A percentile compares a stretch with the other conserved stretches of the same genome.
Conservation (phyloP, 2,888 invertebrate genomes). For the Amphipoea oculea region DNA sequence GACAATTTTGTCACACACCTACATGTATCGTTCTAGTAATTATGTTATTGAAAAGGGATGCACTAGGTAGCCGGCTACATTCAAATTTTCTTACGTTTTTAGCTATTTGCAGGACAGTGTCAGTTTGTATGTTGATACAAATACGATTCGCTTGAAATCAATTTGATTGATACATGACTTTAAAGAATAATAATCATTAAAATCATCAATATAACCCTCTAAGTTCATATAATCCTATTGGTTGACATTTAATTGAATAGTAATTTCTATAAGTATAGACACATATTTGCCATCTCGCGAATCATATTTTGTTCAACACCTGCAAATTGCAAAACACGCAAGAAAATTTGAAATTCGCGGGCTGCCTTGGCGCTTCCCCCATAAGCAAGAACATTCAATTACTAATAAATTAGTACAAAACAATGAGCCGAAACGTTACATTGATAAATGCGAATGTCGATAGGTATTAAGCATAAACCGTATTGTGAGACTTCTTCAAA, state of each 20-base stretch:
- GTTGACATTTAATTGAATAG: too few relatives aligned
- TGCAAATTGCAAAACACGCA: neutral
- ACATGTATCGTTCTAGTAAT: slow-evolving; percentile 20
- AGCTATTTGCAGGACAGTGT: too few relatives aligned
- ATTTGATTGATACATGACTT: too few relatives aligned
- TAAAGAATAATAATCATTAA: too few relatives aligned
- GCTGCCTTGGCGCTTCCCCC: too few relatives aligned
- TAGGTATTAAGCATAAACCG: slow-evolving; percentile 50
- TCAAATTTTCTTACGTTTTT: too few relatives aligned
- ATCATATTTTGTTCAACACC: neutral
- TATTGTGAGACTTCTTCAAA: slow-evolving; percentile 51
- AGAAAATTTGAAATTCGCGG: neutral
- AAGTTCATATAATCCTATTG: too few relatives aligned
- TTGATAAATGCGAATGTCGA: slow-evolving; percentile 34
- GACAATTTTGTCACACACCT: slow-evolving; percentile 17
- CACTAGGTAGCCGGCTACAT: too few relatives aligned
- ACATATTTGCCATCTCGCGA: neutral
- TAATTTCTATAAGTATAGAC: neutral
- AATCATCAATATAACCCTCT: too few relatives aligned
- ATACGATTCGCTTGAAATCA: too few relatives aligned
- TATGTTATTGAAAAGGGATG: slow-evolving; percentile 24
- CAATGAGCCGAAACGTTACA: slow-evolving; percentile 36
- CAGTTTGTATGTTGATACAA: too few relatives aligned
- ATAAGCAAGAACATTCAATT: slow-evolving; percentile 9
- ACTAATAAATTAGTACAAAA: slow-evolving; percentile 42